Conservation (phyloP, 2,888 invertebrate species). For the Cosmia pyralina region DNA sequence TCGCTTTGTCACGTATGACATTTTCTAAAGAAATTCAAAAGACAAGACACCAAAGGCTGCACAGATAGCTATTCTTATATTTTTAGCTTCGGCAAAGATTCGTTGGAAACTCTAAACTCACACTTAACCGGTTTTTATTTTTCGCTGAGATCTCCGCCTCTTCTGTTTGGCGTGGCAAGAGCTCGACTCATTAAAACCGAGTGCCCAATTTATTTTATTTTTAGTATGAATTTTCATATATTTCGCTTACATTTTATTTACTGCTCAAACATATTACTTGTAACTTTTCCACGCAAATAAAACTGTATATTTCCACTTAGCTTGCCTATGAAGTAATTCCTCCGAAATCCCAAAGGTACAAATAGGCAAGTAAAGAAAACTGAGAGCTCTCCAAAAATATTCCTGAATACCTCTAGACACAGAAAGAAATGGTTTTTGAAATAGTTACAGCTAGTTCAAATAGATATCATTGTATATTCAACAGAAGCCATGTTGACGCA, state of each 20-base stretch:
- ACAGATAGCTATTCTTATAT: conserved; percentile 14
- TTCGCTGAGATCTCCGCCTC: conserved; percentile 42
- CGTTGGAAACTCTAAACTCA: conserved; percentile 39
- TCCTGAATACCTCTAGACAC: conserved; percentile 15
- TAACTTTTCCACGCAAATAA: conserved; percentile 10
- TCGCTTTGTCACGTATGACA: background rate
- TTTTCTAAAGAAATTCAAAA: conserved; percentile 18
- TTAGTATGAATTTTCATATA: conserved; percentile 38
- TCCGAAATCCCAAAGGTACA: background rate
- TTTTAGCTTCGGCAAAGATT: conserved; percentile 17
- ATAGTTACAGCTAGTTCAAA: conserved; percentile 46
- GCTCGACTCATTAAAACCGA: conserved; percentile 60
- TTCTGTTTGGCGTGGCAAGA: conserved; percentile 51
- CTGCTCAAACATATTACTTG: conserved; percentile 9
- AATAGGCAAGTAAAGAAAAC: background rate
- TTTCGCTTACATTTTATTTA: conserved; percentile 36
- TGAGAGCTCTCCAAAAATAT: conserved; percentile 6
- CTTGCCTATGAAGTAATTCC: background rate
- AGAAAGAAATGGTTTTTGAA: conserved; percentile 30
- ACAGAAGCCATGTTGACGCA: conserved; percentile 56
- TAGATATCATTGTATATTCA: conserved; percentile 56
- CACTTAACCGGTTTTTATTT: conserved; percentile 55
- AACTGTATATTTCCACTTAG: conserved; percentile 27
- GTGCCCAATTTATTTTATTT: conserved; percentile 65
- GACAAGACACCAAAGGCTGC: conserved; percentile 2